Conservation (phyloP, 2,888 invertebrate species). For the Caenorhabditis imperialis region DNA sequence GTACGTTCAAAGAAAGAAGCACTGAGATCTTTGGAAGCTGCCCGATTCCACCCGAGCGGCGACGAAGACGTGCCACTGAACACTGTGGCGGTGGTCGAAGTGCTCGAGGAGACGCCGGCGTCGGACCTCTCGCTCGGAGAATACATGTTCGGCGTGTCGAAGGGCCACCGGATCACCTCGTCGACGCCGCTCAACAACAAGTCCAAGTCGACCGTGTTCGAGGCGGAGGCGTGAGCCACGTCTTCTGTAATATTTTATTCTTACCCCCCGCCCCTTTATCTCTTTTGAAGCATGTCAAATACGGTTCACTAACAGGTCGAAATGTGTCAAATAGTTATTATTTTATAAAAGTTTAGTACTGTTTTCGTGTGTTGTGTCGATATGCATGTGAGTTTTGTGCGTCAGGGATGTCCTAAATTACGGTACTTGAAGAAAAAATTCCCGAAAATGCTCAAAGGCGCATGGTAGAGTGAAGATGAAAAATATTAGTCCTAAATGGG, state of each 20-base stretch:
- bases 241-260: constrained; percentile 8
- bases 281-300: constrained; percentile 24
- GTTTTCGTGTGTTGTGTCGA: too few relatives aligned
- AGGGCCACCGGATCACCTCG: constrained; percentile 18
- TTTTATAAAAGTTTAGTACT: constrained; percentile 5
- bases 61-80: constrained; percentile 23
- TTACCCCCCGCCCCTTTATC: neutral
- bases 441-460: too few relatives aligned
- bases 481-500: too few relatives aligned
- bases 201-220: constrained; percentile 18
- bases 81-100: neutral
- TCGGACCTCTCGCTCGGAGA: constrained; percentile 35
- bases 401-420: too few relatives aligned
- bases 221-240: constrained; percentile 9
- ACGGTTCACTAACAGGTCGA: constrained; percentile 30
- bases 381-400: too few relatives aligned
- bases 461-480: too few relatives aligned
- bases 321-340: neutral
- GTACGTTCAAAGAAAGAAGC: constrained; percentile 29
- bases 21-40: constrained; percentile 21
- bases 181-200: constrained; percentile 31
- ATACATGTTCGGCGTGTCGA: constrained; percentile 37
- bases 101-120: constrained; percentile 16
- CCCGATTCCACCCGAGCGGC: constrained; percentile 7
- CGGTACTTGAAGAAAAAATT: too few relatives aligned